phyloP scores from a whole-genome alignment of 2,113 vertebrate genomes.

The Lepus americanus region DNA sequence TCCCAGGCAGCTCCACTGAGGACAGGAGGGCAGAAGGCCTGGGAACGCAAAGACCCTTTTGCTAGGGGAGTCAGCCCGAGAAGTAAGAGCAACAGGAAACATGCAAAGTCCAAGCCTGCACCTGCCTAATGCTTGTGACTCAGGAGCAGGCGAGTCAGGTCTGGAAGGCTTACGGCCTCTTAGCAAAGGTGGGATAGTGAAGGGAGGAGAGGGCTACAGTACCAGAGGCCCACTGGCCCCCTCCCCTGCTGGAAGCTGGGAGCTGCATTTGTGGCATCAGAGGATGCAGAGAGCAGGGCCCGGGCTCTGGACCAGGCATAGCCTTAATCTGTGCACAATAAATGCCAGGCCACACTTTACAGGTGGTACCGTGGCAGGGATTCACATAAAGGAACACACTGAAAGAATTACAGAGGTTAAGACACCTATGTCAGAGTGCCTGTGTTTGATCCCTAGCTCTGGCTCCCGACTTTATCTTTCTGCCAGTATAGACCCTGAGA shows the following conservation, averaged over 20 bases:
- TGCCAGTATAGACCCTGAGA: too few relatives aligned
- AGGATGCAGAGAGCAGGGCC: not conserved
- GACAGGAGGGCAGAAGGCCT: not conserved
- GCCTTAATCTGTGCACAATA: not conserved
- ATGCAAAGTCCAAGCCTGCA: not conserved
- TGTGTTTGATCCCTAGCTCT: too few relatives aligned
- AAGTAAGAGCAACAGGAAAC: not conserved
- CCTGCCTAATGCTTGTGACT: not conserved
- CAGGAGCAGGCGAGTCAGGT: too few relatives aligned
- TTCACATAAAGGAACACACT: not conserved
- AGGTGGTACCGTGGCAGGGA: not conserved
- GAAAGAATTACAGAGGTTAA: not conserved
- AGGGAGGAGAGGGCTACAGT: not conserved
- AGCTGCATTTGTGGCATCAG: not conserved
- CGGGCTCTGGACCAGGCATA: not conserved
- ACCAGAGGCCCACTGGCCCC: not conserved
- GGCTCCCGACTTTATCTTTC: too few relatives aligned
- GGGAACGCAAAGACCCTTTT: not conserved
- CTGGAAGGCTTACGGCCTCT: not conserved
- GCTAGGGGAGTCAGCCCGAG: not conserved
- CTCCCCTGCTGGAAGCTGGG: not conserved
- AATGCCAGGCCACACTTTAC: not conserved
- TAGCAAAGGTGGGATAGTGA: fast-evolving
- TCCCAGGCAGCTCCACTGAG: not conserved
- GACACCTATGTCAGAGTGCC: too few relatives aligned